These are phyloP conservation scores for Eremophila alpestris DNA, from an alignment of 2,797 vertebrate genomes.

Conservation along the genomic window DNA sequence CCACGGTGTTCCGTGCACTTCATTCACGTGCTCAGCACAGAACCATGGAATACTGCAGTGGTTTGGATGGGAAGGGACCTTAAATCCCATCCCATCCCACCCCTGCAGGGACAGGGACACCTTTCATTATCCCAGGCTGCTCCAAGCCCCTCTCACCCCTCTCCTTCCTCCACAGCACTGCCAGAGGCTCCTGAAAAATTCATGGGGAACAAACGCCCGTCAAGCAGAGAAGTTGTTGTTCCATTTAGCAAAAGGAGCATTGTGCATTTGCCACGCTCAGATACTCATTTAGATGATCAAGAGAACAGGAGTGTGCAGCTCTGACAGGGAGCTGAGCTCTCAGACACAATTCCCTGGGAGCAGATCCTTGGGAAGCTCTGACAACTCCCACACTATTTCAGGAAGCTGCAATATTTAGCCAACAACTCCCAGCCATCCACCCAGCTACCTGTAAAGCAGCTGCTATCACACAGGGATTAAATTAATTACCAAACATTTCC, in stretches of 20 bases:
- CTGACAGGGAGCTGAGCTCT: neutral
- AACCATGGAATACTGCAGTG: fast-evolving
- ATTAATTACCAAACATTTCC: neutral
- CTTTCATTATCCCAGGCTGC: neutral
- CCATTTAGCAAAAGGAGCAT: neutral
- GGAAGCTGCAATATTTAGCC: neutral
- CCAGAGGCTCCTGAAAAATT: neutral
- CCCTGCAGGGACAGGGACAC: neutral
- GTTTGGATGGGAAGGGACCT: neutral
- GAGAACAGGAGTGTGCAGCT: neutral
- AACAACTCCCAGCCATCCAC: neutral
- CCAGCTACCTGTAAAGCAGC: neutral
- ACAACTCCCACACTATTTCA: neutral
- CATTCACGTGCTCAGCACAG: neutral
- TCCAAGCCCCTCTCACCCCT: fast-evolving
- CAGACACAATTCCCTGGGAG: fast-evolving
- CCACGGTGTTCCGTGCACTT: fast-evolving
- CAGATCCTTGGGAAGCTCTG: fast-evolving
- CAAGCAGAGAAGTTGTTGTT: neutral
- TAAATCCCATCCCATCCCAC: neutral
- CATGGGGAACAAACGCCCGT: fast-evolving
- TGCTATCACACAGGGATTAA: neutral
- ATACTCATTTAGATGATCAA: neutral
- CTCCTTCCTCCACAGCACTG: fast-evolving
- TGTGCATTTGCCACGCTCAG: neutral